Base-by-base conservation (phyloP, 1,140 invertebrate species). In the Rhagoletis pomonella region DNA sequence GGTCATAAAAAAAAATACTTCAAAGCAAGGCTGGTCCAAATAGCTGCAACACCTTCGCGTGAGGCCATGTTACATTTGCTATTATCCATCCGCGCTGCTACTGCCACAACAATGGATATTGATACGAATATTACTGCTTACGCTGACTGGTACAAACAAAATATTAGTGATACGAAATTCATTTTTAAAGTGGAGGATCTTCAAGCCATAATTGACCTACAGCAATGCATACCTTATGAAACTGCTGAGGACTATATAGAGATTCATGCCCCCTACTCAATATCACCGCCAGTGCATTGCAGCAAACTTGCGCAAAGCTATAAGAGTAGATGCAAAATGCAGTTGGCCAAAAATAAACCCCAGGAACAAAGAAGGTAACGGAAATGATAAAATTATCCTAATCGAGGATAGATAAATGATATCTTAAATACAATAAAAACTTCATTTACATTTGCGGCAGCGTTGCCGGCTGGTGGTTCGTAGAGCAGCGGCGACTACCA, bases 101-200 rank as follows among this genome's bases (percentile, higher is more conserved):
- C 89, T 2, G 91, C 91, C 3, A 88, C 86, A 1, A 91, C 91
- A 1, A 88, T 91, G 88, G 88, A 89, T 88, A 88, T 92, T 81
- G 64, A 89, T 29, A 87, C 87, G 6, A 92, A 92, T 90, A 84
- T 92, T 59, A 89, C 92, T 44, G 90, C 91, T 42, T 92, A 92
- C 86, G 91, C 90, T 19, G 88, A 91, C 60, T 92, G 92, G 92
- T 92, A 92, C 60, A 92, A 92, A 62, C 89, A 90, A 42, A 90
- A 92, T 69, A 91, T 92, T 77, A 90, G 90, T 17, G 91, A 92
- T 89, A 92, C 92, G 90, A 90, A 90, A 7, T 91, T 90, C 84
- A n/a, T 88, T 4, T 73, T 92, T 4, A 88, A 89, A 2, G n/a
- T 69, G 3, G 90, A 91, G n/a, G 89, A 90, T 55, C 92, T 92